Conservation (phyloP, 2,888 invertebrate genomes). For the Pyrrhosoma nymphula region DNA sequence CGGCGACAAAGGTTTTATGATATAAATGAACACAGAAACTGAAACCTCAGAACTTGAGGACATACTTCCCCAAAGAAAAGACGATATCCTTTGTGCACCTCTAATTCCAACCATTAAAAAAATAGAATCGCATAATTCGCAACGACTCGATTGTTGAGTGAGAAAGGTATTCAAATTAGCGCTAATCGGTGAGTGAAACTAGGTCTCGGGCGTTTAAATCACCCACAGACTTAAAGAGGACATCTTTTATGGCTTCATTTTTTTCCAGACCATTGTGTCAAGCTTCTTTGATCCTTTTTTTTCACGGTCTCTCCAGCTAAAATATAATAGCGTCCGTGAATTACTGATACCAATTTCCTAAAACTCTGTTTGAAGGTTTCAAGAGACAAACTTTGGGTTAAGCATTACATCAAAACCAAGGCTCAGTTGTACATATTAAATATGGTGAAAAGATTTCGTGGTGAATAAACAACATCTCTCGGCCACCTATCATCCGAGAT, state of each 20-base stretch:
- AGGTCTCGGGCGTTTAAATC: constrained; percentile 35
- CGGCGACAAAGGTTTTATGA: background rate
- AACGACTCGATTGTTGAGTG: background rate
- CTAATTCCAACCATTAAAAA: background rate
- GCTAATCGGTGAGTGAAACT: background rate
- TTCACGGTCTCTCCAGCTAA: background rate
- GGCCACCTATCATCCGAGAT: background rate
- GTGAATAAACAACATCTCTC: background rate
- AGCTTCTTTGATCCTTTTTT: background rate
- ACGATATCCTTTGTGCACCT: background rate
- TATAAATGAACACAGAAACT: background rate
- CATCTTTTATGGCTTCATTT: background rate
- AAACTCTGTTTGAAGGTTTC: background rate
- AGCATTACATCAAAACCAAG: background rate
- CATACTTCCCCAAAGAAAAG: background rate
- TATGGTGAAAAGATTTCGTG: background rate
- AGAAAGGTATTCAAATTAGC: background rate
- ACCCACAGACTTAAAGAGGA: background rate
- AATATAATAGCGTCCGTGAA: background rate
- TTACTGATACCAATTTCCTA: background rate
- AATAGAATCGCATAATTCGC: background rate
- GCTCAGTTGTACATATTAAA: background rate
- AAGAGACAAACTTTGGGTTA: background rate
- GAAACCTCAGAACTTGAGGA: background rate
- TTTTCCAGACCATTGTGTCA: constrained; percentile 29